Evolutionary conservation across 2,113 vertebrate species (phyloP).

Genomic region (Prinia subflava): DNA sequence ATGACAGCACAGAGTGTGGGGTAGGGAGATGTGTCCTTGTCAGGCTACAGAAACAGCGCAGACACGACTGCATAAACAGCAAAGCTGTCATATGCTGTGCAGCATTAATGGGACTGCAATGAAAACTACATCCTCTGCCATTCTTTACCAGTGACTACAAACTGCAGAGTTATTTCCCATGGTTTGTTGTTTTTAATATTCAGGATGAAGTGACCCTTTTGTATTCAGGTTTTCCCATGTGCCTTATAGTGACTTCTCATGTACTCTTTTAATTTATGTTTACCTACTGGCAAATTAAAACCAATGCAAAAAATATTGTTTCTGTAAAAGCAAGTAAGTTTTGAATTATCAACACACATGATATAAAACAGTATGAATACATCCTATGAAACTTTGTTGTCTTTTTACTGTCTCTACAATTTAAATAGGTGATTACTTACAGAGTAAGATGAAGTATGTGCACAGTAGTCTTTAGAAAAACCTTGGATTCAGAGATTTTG

Average conservation of each 20-base stretch:
- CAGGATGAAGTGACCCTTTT: neutral
- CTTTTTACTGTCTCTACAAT: neutral
- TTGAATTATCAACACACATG: neutral
- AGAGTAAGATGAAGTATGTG: neutral
- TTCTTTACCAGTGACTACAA: neutral
- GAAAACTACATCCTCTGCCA: neutral
- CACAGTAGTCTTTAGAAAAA: neutral
- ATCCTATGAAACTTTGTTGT: neutral
- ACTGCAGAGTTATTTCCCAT: neutral
- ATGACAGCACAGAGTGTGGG: neutral
- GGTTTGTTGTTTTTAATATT: neutral
- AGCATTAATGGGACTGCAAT: neutral
- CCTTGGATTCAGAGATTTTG: neutral
- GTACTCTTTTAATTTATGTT: neutral
- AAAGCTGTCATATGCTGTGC: neutral
- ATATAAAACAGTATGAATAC: neutral
- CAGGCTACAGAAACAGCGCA: neutral
- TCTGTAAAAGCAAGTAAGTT: neutral
- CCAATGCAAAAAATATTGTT: neutral
- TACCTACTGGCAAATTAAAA: neutral
- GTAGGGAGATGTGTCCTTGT: neutral
- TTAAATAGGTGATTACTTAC: neutral
- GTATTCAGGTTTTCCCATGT: neutral
- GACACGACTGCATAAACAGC: neutral
- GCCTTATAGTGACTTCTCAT: neutral